Base-by-base conservation (phyloP, 2,113 vertebrate genomes). In the Gasterosteus aculeatus region DNA sequence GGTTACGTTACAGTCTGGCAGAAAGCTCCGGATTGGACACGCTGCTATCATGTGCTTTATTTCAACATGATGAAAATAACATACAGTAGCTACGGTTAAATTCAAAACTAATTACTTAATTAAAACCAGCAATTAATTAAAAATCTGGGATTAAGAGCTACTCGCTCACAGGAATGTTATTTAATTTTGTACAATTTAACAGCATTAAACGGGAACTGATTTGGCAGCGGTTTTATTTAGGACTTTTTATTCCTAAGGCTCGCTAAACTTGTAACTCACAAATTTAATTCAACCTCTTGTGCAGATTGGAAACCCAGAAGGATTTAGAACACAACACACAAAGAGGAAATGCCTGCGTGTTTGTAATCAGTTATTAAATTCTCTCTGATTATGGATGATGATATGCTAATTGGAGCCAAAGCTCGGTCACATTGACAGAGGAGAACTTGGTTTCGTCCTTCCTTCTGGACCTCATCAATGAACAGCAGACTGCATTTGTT, bases 371-470 rank as follows among this genome's bases (percentile, higher is more conserved):
- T 57, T 16, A 77, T 63, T 69, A 38, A 68, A 49, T 61, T 53
- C 54, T 39, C 69, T 67, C 19, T 65, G 66, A 72, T 71, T 71
- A 26, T 44, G 44, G 46, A 46, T 78, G 78, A 77, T 29, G 9
- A 29, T 41, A 38, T 10, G 54, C 54, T 78, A 62, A 70, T 75
- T 72, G 29, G 26, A 59, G 16, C 26, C 10, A 14, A 38, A 39
- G 54, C 71, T 29, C 68, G 26, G n/a, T 57, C 51, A 57, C 31
- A 18, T 3, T 31, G 57, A 51, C 61, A 10, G 42, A 72, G 35
- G 42, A 22, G 60, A 58, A 53, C 10, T 57, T 1, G 8, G 54
- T 72, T 54, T 12, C 7, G 18, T 19, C 18, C 47, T 49, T n/a
- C 19, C 47, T 49, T 49, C 47, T 49, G 47, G 19, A 49, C n/a